Evolutionary conservation across 35 echinoderm and acorn worm species (phyloP).

Genomic region (Heliocidaris erythrogramma): DNA sequence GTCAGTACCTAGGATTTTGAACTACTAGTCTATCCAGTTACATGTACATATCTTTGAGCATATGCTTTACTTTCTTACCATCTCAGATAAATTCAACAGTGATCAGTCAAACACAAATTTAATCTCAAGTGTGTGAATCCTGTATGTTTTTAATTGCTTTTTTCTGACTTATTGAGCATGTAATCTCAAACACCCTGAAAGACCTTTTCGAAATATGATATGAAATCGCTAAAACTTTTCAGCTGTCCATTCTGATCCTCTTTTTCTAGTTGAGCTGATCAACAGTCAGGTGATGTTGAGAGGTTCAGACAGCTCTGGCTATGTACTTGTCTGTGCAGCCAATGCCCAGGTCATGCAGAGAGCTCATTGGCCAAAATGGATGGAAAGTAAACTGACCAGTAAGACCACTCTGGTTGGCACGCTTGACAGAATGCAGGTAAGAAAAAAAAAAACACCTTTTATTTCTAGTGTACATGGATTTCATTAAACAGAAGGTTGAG

Average conservation of each 20-base stretch:
- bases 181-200: too few species aligned
- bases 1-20: too few species aligned
- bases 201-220: too few species aligned
- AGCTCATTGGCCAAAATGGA: conserved; percentile 80
- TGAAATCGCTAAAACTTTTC: too few species aligned
- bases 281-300: conserved; percentile 97
- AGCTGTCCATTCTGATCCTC: background rate
- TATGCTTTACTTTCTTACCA: too few species aligned
- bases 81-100: too few species aligned
- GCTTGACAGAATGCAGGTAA: conserved; percentile 85
- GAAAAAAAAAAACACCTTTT: background rate
- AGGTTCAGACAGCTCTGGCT: conserved; percentile 83
- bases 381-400: conserved; percentile 72
- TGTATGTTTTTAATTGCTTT: too few species aligned
- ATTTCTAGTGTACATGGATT: background rate
- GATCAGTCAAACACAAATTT: too few species aligned
- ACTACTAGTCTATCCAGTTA: too few species aligned
- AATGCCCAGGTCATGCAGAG: conserved; percentile 88
- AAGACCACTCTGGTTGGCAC: conserved; percentile 92
- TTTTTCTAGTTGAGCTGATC: conserved; percentile 81
- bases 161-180: too few species aligned
- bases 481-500: background rate
- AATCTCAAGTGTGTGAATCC: too few species aligned
- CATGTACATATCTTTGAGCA: too few species aligned
- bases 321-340: conserved; percentile 86